phyloP scores from a whole-genome alignment of 1,140 invertebrate genomes.

The Platyscapa corneri region DNA sequence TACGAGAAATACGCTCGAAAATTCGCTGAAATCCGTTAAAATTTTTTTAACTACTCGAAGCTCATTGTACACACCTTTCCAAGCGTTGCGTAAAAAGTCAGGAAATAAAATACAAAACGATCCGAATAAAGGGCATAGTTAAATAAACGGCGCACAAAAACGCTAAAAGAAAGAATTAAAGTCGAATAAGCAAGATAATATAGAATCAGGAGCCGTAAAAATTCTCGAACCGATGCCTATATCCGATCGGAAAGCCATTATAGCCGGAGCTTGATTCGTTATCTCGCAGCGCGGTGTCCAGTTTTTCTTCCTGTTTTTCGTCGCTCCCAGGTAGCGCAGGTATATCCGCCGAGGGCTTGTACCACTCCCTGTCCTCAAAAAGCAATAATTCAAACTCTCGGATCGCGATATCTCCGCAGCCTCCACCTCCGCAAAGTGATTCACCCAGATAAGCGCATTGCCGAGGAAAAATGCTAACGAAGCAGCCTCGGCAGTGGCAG shows the following conservation, averaged over 20 bases:
- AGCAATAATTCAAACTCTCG: background rate
- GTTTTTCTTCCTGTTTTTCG: background rate
- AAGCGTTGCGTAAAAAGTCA: background rate
- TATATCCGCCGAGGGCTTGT: background rate
- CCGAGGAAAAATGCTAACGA: background rate
- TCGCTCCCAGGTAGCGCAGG: background rate
- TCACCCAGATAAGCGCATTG: background rate
- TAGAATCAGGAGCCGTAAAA: background rate
- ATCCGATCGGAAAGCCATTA: background rate
- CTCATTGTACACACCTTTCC: background rate
- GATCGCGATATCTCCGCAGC: conserved; percentile 13
- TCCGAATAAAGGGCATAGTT: background rate
- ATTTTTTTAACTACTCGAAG: background rate
- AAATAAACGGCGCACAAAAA: background rate
- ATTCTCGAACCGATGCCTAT: background rate
- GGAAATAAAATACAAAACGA: background rate
- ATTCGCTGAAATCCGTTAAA: background rate
- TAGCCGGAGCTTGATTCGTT: background rate
- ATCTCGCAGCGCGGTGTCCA: background rate
- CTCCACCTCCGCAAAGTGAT: background rate
- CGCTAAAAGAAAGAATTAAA: background rate
- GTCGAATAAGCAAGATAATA: background rate
- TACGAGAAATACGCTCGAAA: background rate
- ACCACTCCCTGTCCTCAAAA: background rate
- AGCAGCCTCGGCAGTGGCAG: background rate